Evolutionary conservation across 2,888 invertebrate species (phyloP), one percentile per base, ranked within the genome.

Genomic region (Tigriopus californicus): DNA sequence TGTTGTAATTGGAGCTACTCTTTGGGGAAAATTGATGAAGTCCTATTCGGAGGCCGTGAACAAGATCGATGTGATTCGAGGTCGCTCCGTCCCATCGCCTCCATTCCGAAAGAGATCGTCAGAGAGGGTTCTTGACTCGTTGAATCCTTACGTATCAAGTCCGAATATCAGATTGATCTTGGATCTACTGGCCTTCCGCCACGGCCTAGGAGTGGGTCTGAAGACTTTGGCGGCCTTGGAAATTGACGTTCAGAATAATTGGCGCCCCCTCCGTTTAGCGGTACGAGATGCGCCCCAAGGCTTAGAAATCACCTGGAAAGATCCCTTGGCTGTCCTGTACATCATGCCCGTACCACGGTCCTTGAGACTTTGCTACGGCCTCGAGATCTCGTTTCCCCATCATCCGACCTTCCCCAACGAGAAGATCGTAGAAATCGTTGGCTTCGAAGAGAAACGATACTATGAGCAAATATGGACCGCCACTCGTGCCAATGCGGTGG

Each of bases 11-110:
- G 41, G 18, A 13, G 12, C 18, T 10, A 40, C 54, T 6, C 54
- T 41, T 40, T 54, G 54, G 54, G 54, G 54, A n/a, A 33, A 54
- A 41, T 41, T 54, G 18, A 54, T 54, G 54, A 25, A 54, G 11
- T 18, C 20, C 11, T 54, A 54, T 41, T 33, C 24, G 8, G 41
- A 41, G 41, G 41, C 40, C 41, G 15, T 54, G 54, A 41, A 54
- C 41, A 54, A 54, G 41, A 54, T 54, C 22, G 54, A 54, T 15
- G 41, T 54, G 5, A 41, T 41, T 15, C 54, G 54, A 15, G 54
- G 54, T 8, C 33, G 54, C 12, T 54, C 40, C 41, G 54, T 54
- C 40, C 54, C 54, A 5, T 41, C 41, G 40, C 54, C 54, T 33
- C 41, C 54, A 15, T 33, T 33, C 22, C 41, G 18, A 54, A 24